These are phyloP conservation scores for Alviniconcha marisindica DNA, from an alignment of 1,140 invertebrate species.

Conservation along the genomic window DNA sequence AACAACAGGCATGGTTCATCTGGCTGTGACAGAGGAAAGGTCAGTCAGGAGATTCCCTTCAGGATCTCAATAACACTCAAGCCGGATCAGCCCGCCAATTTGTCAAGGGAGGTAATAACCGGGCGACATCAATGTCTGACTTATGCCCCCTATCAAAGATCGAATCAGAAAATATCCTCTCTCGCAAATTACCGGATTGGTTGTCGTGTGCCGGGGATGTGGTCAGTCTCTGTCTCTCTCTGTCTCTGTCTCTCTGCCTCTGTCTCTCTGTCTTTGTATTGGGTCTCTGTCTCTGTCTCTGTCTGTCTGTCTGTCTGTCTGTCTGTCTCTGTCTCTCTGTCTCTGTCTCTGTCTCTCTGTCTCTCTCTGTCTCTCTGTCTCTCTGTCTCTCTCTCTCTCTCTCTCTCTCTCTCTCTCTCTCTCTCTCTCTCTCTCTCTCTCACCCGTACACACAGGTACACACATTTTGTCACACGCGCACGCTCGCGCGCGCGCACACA, in stretches of 20 bases:
- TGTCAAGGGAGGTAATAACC: constrained; percentile 20
- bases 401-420: background rate
- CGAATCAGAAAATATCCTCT: background rate
- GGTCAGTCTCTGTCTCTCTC: background rate
- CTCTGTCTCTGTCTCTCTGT: background rate
- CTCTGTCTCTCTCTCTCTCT: background rate
- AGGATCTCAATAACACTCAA: background rate
- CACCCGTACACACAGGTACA: background rate
- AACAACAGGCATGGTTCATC: background rate
- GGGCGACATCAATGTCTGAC: background rate
- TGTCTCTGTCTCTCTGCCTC: background rate
- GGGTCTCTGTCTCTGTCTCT: background rate
- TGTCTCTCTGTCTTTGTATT: background rate
- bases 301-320: background rate
- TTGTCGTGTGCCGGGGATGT: background rate
- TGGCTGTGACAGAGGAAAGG: background rate
- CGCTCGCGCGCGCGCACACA: background rate
- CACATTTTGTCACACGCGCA: background rate
- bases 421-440: background rate
- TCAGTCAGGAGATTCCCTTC: background rate
- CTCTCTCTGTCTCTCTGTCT: background rate
- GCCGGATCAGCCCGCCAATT: background rate
- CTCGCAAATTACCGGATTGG: background rate
- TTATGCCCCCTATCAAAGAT: background rate
- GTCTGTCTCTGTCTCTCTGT: background rate